Evolutionary conservation across 1,140 invertebrate genomes (phyloP), one percentile per base, ranked within the genome.

Genomic region (Trypoxylus dichotomus): DNA sequence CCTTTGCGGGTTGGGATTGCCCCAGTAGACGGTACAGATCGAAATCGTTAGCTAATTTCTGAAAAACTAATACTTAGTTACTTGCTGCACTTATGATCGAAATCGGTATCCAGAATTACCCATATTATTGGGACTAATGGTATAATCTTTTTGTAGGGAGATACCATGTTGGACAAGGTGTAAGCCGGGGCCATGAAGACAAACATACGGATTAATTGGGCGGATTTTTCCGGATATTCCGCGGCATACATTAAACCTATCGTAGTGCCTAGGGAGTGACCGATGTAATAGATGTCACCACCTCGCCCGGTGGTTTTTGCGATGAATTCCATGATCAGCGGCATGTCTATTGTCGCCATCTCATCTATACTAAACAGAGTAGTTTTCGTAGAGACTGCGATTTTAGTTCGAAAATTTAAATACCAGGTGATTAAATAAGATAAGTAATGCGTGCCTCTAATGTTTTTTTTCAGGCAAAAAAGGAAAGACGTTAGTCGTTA

Each of bases 321-420:
- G 15, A 90, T 86, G 76, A 88, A 87, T 47, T 90, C 83, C n/a
- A 92, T 84, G 79, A 89, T 87, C 0, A 90, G 87, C n/a, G 91
- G 90, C 24, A 92, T 79, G 81, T 92, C 91, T 77, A 87, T 87
- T 13, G 85, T 79, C 3, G 89, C 90, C 84, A 92, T 89, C 83
- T 92, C 89, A 81, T 92, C 90, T 79, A 85, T 83, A 54, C 86
- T 84, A 74, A 68, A 83, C 79, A 76, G 75, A 27, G 15, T 68
- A 60, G 1, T 43, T 43, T 7, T 2, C 15, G n/a, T n/a, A n/a
- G n/a, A n/a, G n/a, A n/a, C n/a, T n/a, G n/a, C n/a, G n/a, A n/a
- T n/a, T n/a, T n/a, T n/a, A 42, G 5, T 42, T 42, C 41, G 41
- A 42, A 42, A 5, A 42, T 42, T 42, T 42, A 42, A 6, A 42